Evolutionary conservation across 2,113 vertebrate genomes (phyloP).

Genomic region (Bubo bubo): DNA sequence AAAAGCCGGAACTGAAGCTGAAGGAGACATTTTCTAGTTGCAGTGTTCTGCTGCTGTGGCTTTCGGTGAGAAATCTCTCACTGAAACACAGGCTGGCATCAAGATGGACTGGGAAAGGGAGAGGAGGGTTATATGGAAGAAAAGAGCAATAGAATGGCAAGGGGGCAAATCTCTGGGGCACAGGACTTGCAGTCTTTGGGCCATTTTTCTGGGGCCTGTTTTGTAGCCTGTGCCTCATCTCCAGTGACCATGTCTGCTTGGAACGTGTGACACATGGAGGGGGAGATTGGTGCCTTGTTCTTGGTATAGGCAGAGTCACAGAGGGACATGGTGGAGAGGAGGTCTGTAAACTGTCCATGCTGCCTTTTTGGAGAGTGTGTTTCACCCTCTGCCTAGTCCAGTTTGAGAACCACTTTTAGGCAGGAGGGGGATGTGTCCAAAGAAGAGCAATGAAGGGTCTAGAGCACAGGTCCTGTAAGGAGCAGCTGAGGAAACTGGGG

Average conservation of each 20-base stretch:
- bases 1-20: not conserved
- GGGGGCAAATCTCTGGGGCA: not conserved
- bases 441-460: not conserved
- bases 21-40: not conserved
- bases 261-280: not conserved
- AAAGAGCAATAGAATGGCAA: not conserved
- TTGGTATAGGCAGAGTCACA: not conserved
- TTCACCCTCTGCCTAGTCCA: not conserved
- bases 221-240: not conserved
- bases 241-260: not conserved
- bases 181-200: not conserved
- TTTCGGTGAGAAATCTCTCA: not conserved
- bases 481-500: not conserved
- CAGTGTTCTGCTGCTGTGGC: not conserved
- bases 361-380: not conserved
- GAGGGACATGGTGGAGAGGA: not conserved
- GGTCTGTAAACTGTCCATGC: not conserved
- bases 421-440: not conserved
- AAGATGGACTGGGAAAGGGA: not conserved
- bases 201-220: not conserved
- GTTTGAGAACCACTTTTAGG: not conserved
- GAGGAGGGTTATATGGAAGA: not conserved
- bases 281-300: not conserved
- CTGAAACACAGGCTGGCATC: not conserved
- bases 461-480: not conserved